Percentiles rank a stretch among this genome's conserved stretches.
These are phyloP conservation scores for Rhynchophorus ferrugineus DNA, from an alignment of 1,140 invertebrate species.

Conservation along the genomic window DNA sequence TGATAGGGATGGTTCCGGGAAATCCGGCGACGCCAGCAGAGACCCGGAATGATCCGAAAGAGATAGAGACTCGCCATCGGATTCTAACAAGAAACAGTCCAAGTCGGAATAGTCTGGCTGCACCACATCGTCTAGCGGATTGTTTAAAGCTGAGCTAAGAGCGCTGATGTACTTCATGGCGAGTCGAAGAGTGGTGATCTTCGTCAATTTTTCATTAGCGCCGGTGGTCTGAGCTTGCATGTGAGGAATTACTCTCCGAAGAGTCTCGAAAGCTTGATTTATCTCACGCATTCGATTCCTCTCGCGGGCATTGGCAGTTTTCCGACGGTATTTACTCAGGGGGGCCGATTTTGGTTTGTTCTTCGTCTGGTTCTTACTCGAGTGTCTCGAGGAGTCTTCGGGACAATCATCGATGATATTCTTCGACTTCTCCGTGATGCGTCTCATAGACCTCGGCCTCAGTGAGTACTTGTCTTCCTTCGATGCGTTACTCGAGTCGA, in stretches of 20 bases:
- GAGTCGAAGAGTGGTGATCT: constrained; percentile 75
- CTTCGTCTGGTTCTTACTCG: constrained; percentile 26
- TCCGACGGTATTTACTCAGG: constrained; percentile 80
- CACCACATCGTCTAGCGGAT: constrained; percentile 11
- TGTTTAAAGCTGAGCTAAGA: constrained; percentile 43
- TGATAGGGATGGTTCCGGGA: constrained; percentile 35
- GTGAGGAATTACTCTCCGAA: constrained; percentile 65
- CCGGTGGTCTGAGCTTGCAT: constrained; percentile 39
- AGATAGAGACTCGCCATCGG: constrained; percentile 48
- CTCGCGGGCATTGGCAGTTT: constrained; percentile 84
- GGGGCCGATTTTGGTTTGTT: constrained; percentile 68
- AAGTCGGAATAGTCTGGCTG: constrained; percentile 36
- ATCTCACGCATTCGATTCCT: constrained; percentile 81
- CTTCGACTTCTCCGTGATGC: constrained; percentile 27
- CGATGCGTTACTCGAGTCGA: constrained; percentile 12
- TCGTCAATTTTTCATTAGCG: constrained; percentile 71
- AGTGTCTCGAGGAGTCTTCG: constrained; percentile 6
- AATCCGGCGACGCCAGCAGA: constrained; percentile 36
- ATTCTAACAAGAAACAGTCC: constrained; percentile 45
- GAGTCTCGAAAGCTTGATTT: constrained; percentile 76
- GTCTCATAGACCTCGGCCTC: constrained; percentile 33
- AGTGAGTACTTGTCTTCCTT: constrained; percentile 39
- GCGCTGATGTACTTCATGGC: constrained; percentile 82
- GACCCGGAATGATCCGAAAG: constrained; percentile 39
- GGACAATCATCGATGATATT: constrained; percentile 5